Conservation (phyloP, 2,888 invertebrate genomes). For the Athalia circularis region DNA sequence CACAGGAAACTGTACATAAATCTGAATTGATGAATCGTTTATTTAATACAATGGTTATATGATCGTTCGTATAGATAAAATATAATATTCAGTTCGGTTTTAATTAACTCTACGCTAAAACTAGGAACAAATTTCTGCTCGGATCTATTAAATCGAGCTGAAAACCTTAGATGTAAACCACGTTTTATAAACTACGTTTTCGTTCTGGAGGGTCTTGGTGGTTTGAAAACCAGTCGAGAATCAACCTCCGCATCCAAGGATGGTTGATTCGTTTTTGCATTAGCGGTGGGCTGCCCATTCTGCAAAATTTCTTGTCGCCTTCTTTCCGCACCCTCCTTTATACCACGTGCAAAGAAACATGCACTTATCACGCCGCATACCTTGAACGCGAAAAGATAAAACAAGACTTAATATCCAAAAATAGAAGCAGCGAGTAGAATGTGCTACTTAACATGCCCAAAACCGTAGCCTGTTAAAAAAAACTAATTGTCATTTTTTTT, state of each 20-base stretch:
- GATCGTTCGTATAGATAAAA: background rate
- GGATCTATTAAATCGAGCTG: no score
- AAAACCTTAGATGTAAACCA: no score
- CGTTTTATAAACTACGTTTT: background rate
- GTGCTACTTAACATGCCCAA: background rate
- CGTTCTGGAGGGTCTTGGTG: background rate
- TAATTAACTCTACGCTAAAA: background rate
- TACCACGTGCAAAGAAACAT: constrained; percentile 74
- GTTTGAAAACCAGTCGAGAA: constrained; percentile 33
- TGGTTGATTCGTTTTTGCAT: background rate
- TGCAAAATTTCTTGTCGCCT: constrained; percentile 59
- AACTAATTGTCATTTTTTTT: background rate
- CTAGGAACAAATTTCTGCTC: background rate
- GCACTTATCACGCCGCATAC: constrained; percentile 78
- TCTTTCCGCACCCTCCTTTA: constrained; percentile 76
- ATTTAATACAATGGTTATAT: background rate
- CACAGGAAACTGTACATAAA: no score
- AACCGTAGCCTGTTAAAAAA: background rate
- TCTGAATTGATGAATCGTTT: background rate
- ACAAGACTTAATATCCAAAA: background rate
- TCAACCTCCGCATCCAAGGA: constrained; percentile 12
- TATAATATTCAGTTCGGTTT: background rate
- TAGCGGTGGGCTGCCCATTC: background rate
- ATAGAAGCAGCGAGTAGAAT: background rate
- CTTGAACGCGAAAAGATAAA: constrained; percentile 64